A percentile compares a stretch with the other conserved stretches of the same genome.
Conservation (phyloP, 2,797 vertebrate species). For the Parambassis ranga region DNA sequence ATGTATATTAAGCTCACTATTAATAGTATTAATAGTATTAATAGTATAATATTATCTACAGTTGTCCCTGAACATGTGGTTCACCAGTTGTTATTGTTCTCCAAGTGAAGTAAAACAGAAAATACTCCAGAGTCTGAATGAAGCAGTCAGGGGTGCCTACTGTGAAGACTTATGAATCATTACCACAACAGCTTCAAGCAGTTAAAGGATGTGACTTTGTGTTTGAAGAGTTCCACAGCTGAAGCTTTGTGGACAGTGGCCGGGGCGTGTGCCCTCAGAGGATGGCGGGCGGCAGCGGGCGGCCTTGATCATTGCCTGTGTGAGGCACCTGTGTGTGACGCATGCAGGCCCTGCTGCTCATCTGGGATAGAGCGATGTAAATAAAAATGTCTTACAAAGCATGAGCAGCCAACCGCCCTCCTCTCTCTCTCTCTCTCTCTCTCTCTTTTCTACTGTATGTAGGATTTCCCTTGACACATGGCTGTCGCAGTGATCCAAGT, state of each 20-base stretch:
- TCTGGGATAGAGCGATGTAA: neutral
- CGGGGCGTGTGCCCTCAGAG: slow-evolving; percentile 19
- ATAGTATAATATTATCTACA: neutral
- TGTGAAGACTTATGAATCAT: slow-evolving; percentile 26
- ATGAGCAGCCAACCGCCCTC: neutral
- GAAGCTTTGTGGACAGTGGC: slow-evolving; percentile 18
- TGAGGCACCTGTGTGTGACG: slow-evolving; percentile 49
- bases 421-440: too few relatives aligned
- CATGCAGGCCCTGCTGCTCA: slow-evolving; percentile 13
- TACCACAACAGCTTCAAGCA: slow-evolving; percentile 20
- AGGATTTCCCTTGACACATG: slow-evolving; percentile 9
- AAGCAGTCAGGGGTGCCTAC: slow-evolving; percentile 1
- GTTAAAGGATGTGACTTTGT: slow-evolving; percentile 8
- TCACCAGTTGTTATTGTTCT: slow-evolving; percentile 2
- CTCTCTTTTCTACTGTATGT: too few relatives aligned
- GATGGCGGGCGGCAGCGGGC: slow-evolving; percentile 18
- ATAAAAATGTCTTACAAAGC: neutral
- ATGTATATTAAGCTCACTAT: neutral
- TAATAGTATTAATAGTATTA: too few relatives aligned
- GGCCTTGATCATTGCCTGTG: slow-evolving; percentile 42
- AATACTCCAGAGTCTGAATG: slow-evolving; percentile 3
- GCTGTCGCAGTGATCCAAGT: slow-evolving; percentile 21
- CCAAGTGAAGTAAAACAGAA: slow-evolving; percentile 6
- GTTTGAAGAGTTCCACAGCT: slow-evolving; percentile 23
- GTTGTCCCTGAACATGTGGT: neutral